Conservation (phyloP, 2,113 vertebrate genomes). For the Tetrax tetrax region DNA sequence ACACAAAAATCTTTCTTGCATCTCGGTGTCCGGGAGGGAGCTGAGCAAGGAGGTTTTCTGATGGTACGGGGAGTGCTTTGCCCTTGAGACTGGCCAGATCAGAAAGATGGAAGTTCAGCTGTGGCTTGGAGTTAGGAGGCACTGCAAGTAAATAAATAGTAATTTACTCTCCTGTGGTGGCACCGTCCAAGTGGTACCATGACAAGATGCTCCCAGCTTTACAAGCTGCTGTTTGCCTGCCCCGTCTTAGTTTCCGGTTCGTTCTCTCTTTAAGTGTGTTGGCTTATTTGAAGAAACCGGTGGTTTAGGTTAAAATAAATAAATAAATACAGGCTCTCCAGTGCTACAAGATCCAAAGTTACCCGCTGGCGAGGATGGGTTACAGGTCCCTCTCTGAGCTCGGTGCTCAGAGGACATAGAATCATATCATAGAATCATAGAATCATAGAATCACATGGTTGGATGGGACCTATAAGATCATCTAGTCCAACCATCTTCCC, state of each 20-base stretch:
- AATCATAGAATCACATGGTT: too few species aligned
- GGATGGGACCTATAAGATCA: too few species aligned
- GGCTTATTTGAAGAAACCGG: neutral
- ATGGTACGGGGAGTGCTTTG: neutral
- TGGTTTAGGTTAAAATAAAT: neutral
- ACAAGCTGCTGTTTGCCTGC: neutral
- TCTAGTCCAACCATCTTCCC: too few species aligned
- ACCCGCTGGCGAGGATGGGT: neutral
- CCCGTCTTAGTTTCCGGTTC: neutral
- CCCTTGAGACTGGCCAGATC: neutral
- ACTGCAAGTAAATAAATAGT: neutral
- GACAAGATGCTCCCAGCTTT: neutral
- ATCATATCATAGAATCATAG: too few species aligned
- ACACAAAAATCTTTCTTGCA: neutral
- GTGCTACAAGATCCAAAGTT: neutral
- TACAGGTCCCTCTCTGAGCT: neutral
- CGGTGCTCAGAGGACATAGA: too few species aligned
- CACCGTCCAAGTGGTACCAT: neutral
- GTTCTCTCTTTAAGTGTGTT: neutral
- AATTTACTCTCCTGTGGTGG: neutral
- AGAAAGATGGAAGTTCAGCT: neutral
- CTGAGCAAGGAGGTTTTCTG: neutral
- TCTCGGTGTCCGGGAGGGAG: neutral
- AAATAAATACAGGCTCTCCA: neutral
- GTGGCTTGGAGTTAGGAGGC: neutral